Percentiles rank a stretch among this genome's conserved stretches.
These are phyloP conservation scores for Nestor notabilis DNA, from an alignment of 2,113 vertebrate genomes.

Conservation along the genomic window DNA sequence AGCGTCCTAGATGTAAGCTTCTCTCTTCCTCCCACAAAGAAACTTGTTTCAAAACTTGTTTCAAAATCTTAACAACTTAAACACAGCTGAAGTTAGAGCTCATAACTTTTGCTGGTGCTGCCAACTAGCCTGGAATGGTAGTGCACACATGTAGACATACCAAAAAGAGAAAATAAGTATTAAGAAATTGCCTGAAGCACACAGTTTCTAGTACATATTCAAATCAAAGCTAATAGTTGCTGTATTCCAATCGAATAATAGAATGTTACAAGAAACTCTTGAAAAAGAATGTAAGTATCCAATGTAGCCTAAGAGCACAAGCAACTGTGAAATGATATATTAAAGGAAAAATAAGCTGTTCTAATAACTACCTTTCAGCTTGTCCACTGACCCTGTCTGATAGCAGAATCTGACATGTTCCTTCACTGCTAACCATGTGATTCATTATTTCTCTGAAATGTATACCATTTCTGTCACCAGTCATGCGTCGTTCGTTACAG, in stretches of 20 bases:
- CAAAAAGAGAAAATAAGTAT: not conserved
- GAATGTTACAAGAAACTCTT: not conserved
- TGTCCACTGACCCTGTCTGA: not conserved
- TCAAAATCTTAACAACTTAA: not conserved
- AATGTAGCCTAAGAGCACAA: not conserved
- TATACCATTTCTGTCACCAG: not conserved
- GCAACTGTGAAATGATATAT: not conserved
- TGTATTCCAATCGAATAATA: not conserved
- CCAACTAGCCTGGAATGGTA: not conserved
- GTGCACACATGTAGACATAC: not conserved
- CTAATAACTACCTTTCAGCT: not conserved
- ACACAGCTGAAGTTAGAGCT: not conserved
- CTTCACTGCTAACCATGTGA: not conserved
- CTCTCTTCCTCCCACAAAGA: not conserved
- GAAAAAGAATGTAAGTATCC: not conserved
- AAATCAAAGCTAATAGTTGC: not conserved
- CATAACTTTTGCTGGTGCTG: not conserved
- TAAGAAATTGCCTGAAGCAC: not conserved
- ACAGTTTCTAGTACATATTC: not conserved
- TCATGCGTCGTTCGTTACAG: not conserved
- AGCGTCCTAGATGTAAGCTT: not conserved
- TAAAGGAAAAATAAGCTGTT: not conserved
- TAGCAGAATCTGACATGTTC: fast-evolving
- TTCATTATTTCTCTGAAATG: not conserved
- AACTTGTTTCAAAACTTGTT: fast-evolving